Evolutionary conservation across 2,797 vertebrate genomes (phyloP).

Genomic region (Anabacerthia variegaticeps): DNA sequence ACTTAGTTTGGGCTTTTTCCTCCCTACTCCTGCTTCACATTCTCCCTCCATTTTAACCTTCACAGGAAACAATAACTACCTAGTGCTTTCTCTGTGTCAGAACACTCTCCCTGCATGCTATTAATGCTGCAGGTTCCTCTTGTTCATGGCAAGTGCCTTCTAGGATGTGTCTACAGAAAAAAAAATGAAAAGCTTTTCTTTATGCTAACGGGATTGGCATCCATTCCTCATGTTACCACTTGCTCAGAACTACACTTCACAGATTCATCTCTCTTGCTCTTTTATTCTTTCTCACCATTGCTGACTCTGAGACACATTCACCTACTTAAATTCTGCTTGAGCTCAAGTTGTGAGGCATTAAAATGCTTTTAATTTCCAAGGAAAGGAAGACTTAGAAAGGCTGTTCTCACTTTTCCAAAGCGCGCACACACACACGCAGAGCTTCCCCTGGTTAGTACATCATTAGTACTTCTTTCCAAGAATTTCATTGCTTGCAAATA

Average conservation of each 20-base stretch:
- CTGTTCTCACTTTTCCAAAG: constrained; percentile 10
- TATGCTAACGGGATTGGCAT: background rate
- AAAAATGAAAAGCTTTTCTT: background rate
- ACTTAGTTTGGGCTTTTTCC: background rate
- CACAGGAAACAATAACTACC: background rate
- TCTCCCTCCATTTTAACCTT: background rate
- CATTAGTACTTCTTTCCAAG: constrained; percentile 27
- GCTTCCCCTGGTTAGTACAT: background rate
- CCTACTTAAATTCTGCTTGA: constrained; percentile 27
- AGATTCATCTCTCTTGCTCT: background rate
- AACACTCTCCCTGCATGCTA: background rate
- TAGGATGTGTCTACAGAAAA: background rate
- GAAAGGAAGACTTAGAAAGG: background rate
- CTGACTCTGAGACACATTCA: background rate
- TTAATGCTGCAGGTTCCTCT: background rate
- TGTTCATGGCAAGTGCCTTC: background rate
- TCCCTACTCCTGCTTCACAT: background rate
- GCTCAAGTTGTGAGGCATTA: constrained; percentile 15
- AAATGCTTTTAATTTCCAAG: constrained; percentile 18
- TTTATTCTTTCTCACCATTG: background rate
- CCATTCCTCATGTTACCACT: background rate
- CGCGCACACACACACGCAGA: background rate
- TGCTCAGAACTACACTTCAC: background rate
- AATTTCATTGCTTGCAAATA: background rate
- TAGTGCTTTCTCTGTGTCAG: background rate